A percentile compares a stretch with the other conserved stretches of the same genome.
phyloP scores from a whole-genome alignment of 1,140 invertebrate genomes.

The Drosophila serrata region DNA sequence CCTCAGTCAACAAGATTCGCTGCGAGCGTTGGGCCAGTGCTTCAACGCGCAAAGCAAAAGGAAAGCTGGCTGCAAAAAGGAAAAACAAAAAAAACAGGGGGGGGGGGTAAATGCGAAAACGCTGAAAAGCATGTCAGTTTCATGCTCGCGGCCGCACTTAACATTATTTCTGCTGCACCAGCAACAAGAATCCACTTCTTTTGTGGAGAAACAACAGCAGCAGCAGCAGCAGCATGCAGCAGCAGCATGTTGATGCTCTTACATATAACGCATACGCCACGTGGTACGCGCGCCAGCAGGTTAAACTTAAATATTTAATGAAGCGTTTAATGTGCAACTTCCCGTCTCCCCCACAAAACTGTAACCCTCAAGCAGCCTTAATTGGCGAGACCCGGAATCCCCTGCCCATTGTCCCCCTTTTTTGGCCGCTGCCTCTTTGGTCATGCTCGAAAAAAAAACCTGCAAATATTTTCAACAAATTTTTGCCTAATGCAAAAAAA shows the following conservation, averaged over 20 bases:
- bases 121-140: slow-evolving; percentile 80
- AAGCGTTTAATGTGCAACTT: slow-evolving; percentile 74
- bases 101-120: slow-evolving; percentile 50
- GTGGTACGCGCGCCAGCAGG: slow-evolving; percentile 54
- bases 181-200: slow-evolving; percentile 57
- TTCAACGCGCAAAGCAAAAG: slow-evolving; percentile 38
- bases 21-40: slow-evolving; percentile 45
- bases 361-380: slow-evolving; percentile 57
- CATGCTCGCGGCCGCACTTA: slow-evolving; percentile 80
- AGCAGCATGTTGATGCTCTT: slow-evolving; percentile 16
- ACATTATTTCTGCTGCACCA: slow-evolving; percentile 79
- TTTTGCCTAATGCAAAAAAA: slow-evolving; percentile 80
- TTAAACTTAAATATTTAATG: slow-evolving; percentile 83
- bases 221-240: slow-evolving; percentile 25
- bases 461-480: slow-evolving; percentile 77
- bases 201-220: slow-evolving; percentile 53
- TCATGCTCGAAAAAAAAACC: slow-evolving; percentile 46
- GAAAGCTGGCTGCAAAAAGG: slow-evolving; percentile 49
- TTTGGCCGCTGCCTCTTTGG: slow-evolving; percentile 1
- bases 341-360: slow-evolving; percentile 30
- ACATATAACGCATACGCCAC: slow-evolving; percentile 66
- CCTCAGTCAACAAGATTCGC: slow-evolving; percentile 37
- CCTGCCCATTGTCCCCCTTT: too few species aligned
- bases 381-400: slow-evolving; percentile 52
- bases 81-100: slow-evolving; percentile 1